A percentile compares a stretch with the other conserved stretches of the same genome.
Conservation (phyloP, 2,888 invertebrate species). For the Boloria euphrosyne region DNA sequence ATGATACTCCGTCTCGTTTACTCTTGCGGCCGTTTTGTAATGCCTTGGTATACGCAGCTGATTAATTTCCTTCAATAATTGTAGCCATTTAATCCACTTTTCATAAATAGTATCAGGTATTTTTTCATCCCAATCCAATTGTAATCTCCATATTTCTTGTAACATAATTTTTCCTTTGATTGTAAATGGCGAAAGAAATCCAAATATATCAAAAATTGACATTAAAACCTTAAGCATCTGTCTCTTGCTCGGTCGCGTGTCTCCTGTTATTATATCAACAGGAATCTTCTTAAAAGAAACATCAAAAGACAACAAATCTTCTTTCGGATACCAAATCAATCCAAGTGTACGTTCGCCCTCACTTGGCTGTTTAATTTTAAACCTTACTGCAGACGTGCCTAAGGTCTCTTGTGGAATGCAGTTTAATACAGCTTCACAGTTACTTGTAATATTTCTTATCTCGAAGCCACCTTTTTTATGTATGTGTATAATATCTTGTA, state of each 20-base stretch:
- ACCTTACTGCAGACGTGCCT: conserved; percentile 33
- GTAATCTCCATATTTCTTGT: conserved; percentile 26
- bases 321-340: conserved; percentile 41
- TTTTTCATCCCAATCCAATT: conserved; percentile 19
- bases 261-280: conserved; percentile 29
- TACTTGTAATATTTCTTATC: conserved; percentile 1
- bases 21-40: background rate
- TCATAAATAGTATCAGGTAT: conserved; percentile 28
- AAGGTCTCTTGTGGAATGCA: conserved; percentile 6
- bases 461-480: conserved; percentile 18
- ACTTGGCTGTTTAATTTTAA: conserved; percentile 37
- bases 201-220: conserved; percentile 42
- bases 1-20: background rate
- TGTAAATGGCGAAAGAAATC: conserved; percentile 42
- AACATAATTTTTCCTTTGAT: conserved; percentile 43
- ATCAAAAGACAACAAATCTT: conserved; percentile 41
- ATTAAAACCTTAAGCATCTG: conserved; percentile 40
- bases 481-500: background rate
- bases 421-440: background rate
- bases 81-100: conserved; percentile 20
- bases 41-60: background rate
- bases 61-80: background rate
- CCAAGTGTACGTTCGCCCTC: conserved; percentile 41
- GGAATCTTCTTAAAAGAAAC: conserved; percentile 38
- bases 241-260: conserved; percentile 40